Base-by-base conservation (phyloP, 2,888 invertebrate genomes). In the Luperina nickerlii region DNA sequence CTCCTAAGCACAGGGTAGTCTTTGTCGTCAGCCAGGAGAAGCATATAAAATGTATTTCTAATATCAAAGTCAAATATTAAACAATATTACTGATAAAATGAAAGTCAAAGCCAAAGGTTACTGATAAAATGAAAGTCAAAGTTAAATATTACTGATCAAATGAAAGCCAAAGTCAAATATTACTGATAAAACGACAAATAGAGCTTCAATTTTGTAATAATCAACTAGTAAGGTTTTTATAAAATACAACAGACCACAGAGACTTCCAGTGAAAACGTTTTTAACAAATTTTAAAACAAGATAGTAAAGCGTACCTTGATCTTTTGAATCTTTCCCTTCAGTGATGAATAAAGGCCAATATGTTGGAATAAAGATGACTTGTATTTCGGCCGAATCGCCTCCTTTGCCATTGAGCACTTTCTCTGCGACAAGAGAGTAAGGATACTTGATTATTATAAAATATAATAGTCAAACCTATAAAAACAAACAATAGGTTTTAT, bases 311-410 rank as follows among this genome's bases (percentile, higher is more conserved):
- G 11, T 96, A 57, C 71, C 97, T 99, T 99, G 0, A 99, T 96
- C 95, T 99, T 99, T 93, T 99, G 99, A 76, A 99, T 98, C 97
- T 99, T 99, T 79, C 99, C 99, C 94, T 98, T 98, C 0, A 99
- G 97, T 0, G 99, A 99, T 0, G 99, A 99, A 92, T 99, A 99
- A 38, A 98, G 98, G 6, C 99, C 99, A 83, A 99, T 98, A 92
- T 99, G 99, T 95, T 99, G 99, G 93, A 99, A 99, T 1, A 99
- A 97, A 0, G 99, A 99, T 0, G 98, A 98, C 88, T 98, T 98
- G 93, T 98, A 99, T 91, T 98, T 98, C 13, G 99, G 97, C 97
- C 99, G 98, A 81, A 99, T 97, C 90, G 97, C 97, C 18, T 98
- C 97, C 93, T 98, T 98, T 74, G 98, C 98, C 89, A 97, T 97